Evolutionary conservation across 2,113 vertebrate species (phyloP), one percentile per base, ranked within the genome.

Genomic region (Orthonyx spaldingii): DNA sequence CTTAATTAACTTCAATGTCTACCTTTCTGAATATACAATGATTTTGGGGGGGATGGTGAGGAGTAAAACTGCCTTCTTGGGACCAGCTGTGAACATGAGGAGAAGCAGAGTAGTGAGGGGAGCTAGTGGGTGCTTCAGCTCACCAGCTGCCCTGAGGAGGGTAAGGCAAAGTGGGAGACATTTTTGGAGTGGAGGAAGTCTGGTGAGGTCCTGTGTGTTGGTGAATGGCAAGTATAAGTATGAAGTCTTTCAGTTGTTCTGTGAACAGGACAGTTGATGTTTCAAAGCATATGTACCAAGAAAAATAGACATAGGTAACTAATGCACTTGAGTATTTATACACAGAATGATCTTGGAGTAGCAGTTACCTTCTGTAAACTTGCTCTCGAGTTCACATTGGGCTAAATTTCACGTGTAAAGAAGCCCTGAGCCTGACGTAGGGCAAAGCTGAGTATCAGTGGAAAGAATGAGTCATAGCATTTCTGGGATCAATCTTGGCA

Each of bases 401-500:
- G 21, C 28, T 84, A 70, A 60, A 69, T 69, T 77, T 89, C 46
- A 53, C 1, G 1, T 72, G 46, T 80, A 41, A 86, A 84, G 55
- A 89, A 80, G 68, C 39, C 44, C 37, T 13, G 50, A 87, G 26
- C 69, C 37, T 53, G 66, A 39, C 3, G 3, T 14, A 35, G 46
- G 68, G 22, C 64, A 88, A 83, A 52, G 63, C 87, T 66, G 46
- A 84, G 23, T 60, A 55, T 92, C 55, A 47, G 47, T 32, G 53
- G 47, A 91, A 77, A 27, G 46, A 95, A 77, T 83, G 89, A 83
- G 77, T 94, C 47, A 41, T 33, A 32, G 52, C 1, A 3, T 76
- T 81, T 84, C 77, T 89, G 71, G 44, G 71, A 77, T 81, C 50
- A 57, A 7, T 47, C 49, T 64, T 97, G 88, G 55, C 83, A 80